Evolutionary conservation across 2,113 vertebrate species (phyloP).

Genomic region (Chauna torquata): DNA sequence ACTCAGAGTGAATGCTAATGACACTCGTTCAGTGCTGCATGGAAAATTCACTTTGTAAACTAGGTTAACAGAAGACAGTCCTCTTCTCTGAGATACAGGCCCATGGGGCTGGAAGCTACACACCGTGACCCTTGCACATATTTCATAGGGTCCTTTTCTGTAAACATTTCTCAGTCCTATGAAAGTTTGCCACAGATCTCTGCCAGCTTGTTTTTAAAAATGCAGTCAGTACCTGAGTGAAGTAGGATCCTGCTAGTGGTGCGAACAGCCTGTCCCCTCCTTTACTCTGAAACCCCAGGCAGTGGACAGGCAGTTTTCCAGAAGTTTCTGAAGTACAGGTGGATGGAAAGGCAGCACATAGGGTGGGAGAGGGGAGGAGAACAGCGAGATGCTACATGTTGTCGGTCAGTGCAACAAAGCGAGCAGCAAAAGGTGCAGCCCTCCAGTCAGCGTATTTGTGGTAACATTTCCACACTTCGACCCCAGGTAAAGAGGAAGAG

Average conservation of each 20-base stretch:
- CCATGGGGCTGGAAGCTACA: background rate
- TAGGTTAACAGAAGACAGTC: conserved; percentile 38
- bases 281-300: background rate
- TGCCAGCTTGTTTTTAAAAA: background rate
- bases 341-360: background rate
- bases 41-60: conserved; percentile 20
- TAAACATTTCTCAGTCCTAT: background rate
- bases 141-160: background rate
- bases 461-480: background rate
- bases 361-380: background rate
- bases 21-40: background rate
- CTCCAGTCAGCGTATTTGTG: background rate
- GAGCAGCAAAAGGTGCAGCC: background rate
- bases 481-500: background rate
- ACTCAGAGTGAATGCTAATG: conserved; percentile 55
- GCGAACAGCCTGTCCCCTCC: background rate
- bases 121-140: background rate
- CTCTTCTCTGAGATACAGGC: background rate
- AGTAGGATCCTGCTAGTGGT: background rate
- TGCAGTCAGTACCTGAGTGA: background rate
- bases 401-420: background rate
- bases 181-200: background rate
- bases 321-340: background rate
- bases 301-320: background rate
- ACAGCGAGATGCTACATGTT: background rate